These are phyloP conservation scores for Atta cephalotes DNA, from an alignment of 1,140 invertebrate species.

Conservation along the genomic window DNA sequence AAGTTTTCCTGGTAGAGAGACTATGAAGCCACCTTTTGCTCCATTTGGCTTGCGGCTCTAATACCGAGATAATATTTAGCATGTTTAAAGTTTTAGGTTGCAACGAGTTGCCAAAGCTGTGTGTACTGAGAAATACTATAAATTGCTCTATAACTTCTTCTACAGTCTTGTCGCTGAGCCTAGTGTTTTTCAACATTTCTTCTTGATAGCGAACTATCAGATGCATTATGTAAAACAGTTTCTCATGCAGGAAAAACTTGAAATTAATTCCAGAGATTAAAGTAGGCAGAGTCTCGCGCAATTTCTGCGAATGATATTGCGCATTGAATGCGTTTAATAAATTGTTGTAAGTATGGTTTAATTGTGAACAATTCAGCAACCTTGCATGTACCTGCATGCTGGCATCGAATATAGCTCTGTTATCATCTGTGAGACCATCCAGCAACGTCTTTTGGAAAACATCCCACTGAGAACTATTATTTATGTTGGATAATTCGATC, in stretches of 20 bases:
- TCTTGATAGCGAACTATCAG: conserved; percentile 81
- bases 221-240: conserved; percentile 81
- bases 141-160: conserved; percentile 84
- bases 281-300: conserved; percentile 80
- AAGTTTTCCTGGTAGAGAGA: conserved; percentile 77
- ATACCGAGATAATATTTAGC: conserved; percentile 80
- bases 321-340: conserved; percentile 78
- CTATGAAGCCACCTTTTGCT: conserved; percentile 82
- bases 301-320: conserved; percentile 77
- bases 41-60: conserved; percentile 83
- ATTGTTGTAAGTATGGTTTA: conserved; percentile 77
- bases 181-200: conserved; percentile 79
- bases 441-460: conserved; percentile 77
- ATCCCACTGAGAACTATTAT: conserved; percentile 76
- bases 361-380: conserved; percentile 75
- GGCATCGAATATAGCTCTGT: conserved; percentile 82
- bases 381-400: conserved; percentile 82
- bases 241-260: conserved; percentile 83
- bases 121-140: conserved; percentile 78
- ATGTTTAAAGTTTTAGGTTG: conserved; percentile 77
- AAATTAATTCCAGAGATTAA: conserved; percentile 82
- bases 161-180: conserved; percentile 77
- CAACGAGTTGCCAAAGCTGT: conserved; percentile 66
- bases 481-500: conserved; percentile 77
- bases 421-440: conserved; percentile 81